Conservation (phyloP, 2,797 vertebrate genomes). For the Pampus argenteus region DNA sequence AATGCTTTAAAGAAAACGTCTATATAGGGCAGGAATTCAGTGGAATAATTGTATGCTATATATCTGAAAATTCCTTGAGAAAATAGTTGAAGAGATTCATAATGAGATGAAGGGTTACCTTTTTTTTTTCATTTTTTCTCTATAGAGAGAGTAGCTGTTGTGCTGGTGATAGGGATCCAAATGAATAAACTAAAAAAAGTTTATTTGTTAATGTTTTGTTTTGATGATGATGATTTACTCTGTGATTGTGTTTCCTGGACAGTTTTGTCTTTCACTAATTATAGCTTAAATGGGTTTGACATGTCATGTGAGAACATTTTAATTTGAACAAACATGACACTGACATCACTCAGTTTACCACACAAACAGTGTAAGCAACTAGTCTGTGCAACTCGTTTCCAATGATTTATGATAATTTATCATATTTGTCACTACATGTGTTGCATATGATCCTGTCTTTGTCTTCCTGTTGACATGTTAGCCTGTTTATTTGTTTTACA, state of each 20-base stretch:
- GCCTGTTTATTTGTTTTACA: slow-evolving; percentile 19
- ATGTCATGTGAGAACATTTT: slow-evolving; percentile 25
- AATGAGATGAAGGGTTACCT: too few relatives aligned
- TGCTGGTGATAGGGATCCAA: too few relatives aligned
- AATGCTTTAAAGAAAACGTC: too few relatives aligned
- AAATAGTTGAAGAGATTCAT: too few relatives aligned
- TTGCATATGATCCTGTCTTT: background rate
- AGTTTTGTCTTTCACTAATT: background rate
- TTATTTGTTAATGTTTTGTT: too few relatives aligned
- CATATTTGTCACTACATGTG: background rate
- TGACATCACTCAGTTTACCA: slow-evolving; percentile 4
- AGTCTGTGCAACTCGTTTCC: background rate
- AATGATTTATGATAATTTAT: background rate
- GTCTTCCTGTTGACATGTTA: background rate
- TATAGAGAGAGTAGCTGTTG: too few relatives aligned
- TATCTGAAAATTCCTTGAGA: too few relatives aligned
- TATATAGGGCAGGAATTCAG: too few relatives aligned
- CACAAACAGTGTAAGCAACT: background rate
- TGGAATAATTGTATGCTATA: too few relatives aligned
- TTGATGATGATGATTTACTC: too few relatives aligned
- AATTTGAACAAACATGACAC: slow-evolving; percentile 1
- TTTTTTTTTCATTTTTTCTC: too few relatives aligned
- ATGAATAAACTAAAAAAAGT: too few relatives aligned
- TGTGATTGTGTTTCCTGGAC: background rate
- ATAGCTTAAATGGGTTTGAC: slow-evolving; percentile 19